phyloP scores from a whole-genome alignment of 2,797 vertebrate genomes.

The Mionectes olivaceus region DNA sequence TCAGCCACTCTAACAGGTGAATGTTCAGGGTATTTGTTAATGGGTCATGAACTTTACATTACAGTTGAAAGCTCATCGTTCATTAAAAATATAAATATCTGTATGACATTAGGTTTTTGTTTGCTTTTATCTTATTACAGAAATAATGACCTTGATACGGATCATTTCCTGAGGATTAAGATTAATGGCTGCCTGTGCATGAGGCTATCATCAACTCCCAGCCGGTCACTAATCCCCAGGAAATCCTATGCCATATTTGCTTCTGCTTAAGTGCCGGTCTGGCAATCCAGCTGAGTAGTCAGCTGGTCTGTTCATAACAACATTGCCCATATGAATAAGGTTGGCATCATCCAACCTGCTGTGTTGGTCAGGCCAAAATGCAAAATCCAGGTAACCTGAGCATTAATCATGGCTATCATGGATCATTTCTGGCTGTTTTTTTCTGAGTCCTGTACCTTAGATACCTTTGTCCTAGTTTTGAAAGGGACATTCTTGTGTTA shows the following conservation, averaged over 20 bases:
- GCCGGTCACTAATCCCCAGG: conserved; percentile 47
- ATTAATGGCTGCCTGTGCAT: conserved; percentile 43
- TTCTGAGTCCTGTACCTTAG: not conserved
- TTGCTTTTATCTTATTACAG: conserved; percentile 29
- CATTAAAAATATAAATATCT: not conserved
- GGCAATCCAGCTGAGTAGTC: not conserved
- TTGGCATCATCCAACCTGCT: not conserved
- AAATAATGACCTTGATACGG: conserved; percentile 50
- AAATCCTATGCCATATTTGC: conserved; percentile 61
- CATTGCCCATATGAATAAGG: not conserved
- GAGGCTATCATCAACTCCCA: conserved; percentile 51
- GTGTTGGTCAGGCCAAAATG: not conserved
- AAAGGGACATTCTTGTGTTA: not conserved
- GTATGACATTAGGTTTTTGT: not conserved
- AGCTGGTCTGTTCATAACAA: not conserved
- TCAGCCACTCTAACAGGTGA: not conserved
- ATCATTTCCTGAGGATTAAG: conserved; percentile 58
- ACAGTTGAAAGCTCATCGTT: not conserved
- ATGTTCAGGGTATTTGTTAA: not conserved
- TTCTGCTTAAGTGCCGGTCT: conserved; percentile 47
- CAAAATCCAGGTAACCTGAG: not conserved
- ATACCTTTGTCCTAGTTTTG: not conserved
- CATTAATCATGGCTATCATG: not conserved
- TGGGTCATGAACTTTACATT: not conserved
- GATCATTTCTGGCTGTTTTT: not conserved